Evolutionary conservation across 2,113 vertebrate species (phyloP), one percentile per base, ranked within the genome.

Genomic region (Labeo rohita): DNA sequence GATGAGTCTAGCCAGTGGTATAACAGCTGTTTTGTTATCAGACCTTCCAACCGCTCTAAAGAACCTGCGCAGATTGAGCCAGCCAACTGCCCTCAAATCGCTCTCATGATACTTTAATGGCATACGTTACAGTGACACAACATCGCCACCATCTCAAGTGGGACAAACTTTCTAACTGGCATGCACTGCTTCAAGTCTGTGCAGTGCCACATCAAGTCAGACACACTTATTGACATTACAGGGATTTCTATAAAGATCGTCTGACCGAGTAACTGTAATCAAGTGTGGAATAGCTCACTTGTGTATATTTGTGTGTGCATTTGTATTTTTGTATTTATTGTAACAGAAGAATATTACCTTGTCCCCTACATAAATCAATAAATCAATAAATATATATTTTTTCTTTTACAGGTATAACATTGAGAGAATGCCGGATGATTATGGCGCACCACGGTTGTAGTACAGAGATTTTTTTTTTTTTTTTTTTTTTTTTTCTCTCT

Each of bases 371-470:
- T 72, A 72, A 21, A 45, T 45, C 45, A 43, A 34, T n/a, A 43
- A 16, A 6, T 18, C 47, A 0, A 36, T 72, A 61, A 2, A 8
- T 21, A 1, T 6, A 39, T 18, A 9, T 47, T 61, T 88, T 70
- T 88, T 11, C 28, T 63, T 74, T 59, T 89, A 75, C 91, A 99
- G 98, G 91, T 99, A 97, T 91, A 99, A 99, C 86, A 99, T 99
- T 85, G 98, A 99, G 90, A 92, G 98, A 86, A 99, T 99, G 98
- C 97, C 98, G 15, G 98, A 99, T 92, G 98, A 99, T 92, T 99
- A 98, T 0, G 98, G 98, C 92, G 98, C 98, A 7, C 98, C 98
- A 89, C 94, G 98, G 76, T 95, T 97, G 90, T 99, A 95, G 39
- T 39, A 5, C 39, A 39, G 3, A 39, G 94, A 79, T 10, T 34